Base-by-base conservation (phyloP, 30 jellyfish, hydroid and myxozoan genomes). In the Sanderia malayensis region DNA sequence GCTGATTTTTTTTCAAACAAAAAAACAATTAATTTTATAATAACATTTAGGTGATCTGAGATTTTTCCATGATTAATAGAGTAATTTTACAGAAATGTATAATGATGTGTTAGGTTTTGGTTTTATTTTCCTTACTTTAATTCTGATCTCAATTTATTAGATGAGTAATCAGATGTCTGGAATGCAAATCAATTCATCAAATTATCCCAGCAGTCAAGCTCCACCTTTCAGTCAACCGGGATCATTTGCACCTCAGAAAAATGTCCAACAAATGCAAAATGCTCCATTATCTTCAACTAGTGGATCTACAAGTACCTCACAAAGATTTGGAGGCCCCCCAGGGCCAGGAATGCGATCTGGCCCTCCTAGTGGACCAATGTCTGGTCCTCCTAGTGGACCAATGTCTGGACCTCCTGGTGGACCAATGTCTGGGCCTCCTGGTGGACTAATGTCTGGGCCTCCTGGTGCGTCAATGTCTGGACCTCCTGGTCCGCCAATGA, bases 311-410 rank as follows among this genome's bases (percentile, higher is more conserved):
- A 24, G 27, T 4, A 15, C 64, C 3, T 24, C 64, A 4, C 64
- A 49, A 49, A 49, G 64, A 49, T 49, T 67, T 41, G 70, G 2
- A 13, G 78, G 86, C 7, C 59, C 33, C 47, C 29, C 26, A 17
- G 44, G 84, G 66, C 84, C 84, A 55, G 74, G 74, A 4, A 58
- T 57, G 84, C 30, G 60, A 66, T 31, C 74, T 9, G 74, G 74
- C 10, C 41, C 32, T 31, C 76, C 83, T 11, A 32, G 78, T 49
- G 83, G 92, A 18, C 93, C 79, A n/a, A 65, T 80, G 0, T 22
- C 81, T 28, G 75, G 82, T 1, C 90, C 73, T 24, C 58, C 81
- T 15, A 32, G 78, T 49, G 83, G 92, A 18, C 93, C 79, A n/a
- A 65, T 80, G 0, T 22, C 81, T 28, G 75, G 82, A 0, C 90